These are phyloP conservation scores for Drosophila demipolita DNA, from an alignment of 2,888 invertebrate genomes.

Conservation along the genomic window DNA sequence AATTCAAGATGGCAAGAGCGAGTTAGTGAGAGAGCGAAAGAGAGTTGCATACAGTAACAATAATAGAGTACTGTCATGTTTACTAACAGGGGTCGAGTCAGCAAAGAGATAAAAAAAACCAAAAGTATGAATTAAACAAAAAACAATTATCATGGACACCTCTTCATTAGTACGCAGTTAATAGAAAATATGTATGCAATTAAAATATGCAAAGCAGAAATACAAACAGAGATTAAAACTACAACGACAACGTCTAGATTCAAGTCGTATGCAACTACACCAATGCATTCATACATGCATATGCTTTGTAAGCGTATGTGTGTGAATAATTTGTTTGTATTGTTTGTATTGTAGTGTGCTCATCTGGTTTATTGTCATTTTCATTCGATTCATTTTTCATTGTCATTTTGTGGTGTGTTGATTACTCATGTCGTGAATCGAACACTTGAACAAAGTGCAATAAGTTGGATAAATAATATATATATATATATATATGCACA, in stretches of 20 bases:
- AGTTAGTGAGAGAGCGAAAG: neutral
- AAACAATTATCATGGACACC: constrained; percentile 23
- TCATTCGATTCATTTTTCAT: constrained; percentile 48
- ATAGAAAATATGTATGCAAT: constrained; percentile 45
- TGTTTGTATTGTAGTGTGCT: constrained; percentile 63
- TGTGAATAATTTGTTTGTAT: constrained; percentile 2
- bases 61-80: constrained; percentile 51
- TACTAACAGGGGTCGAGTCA: constrained; percentile 41
- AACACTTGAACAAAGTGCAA: constrained; percentile 54
- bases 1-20: constrained; percentile 1
- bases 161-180: constrained; percentile 57
- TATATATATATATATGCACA: constrained; percentile 2
- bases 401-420: constrained; percentile 61
- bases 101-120: constrained; percentile 22
- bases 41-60: constrained; percentile 1
- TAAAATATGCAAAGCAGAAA: constrained; percentile 55
- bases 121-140: constrained; percentile 24
- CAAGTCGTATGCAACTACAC: constrained; percentile 2
- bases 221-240: constrained; percentile 2
- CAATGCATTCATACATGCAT: neutral
- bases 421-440: constrained; percentile 47
- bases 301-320: constrained; percentile 7
- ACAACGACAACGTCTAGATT: constrained; percentile 30
- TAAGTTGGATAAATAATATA: constrained; percentile 38
- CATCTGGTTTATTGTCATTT: constrained; percentile 47